Evolutionary conservation across 2,113 vertebrate genomes (phyloP).

Genomic region (Ranitomeya variabilis): DNA sequence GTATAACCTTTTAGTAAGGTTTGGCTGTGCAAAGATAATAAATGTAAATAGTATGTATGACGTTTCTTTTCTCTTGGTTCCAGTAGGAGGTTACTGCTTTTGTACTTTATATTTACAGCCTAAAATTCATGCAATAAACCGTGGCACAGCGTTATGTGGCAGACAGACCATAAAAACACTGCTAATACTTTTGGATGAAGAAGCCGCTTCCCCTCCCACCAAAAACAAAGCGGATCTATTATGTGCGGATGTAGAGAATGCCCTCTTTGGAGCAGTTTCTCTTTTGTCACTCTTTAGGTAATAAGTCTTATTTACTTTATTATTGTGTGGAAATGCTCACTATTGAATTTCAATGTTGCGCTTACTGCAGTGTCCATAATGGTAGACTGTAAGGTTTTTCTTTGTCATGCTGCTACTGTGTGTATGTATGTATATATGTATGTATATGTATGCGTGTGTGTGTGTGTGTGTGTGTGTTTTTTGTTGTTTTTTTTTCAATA

Average conservation of each 20-base stretch:
- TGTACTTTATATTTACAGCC: constrained; percentile 76
- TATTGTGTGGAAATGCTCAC: neutral
- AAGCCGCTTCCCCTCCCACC: constrained; percentile 75
- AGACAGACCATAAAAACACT: constrained; percentile 87
- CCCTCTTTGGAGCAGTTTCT: constrained; percentile 66
- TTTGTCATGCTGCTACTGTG: no score
- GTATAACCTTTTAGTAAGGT: no score
- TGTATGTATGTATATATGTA: no score
- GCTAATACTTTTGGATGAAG: constrained; percentile 84
- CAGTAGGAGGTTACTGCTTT: neutral
- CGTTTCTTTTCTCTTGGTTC: neutral
- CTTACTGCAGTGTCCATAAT: neutral
- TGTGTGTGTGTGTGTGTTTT: no score
- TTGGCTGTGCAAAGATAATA: no score
- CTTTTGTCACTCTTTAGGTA: constrained; percentile 83
- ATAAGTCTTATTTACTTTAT: neutral
- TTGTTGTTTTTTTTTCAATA: no score
- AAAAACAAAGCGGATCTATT: constrained; percentile 86
- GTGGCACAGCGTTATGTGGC: constrained; percentile 84
- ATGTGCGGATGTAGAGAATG: constrained; percentile 71
- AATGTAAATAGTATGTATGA: no score
- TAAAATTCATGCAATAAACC: constrained; percentile 86
- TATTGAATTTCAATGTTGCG: neutral
- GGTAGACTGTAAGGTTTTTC: neutral
- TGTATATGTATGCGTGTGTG: no score